phyloP scores from a whole-genome alignment of 2,797 vertebrate genomes.

The Enteromius fasciolatus region DNA sequence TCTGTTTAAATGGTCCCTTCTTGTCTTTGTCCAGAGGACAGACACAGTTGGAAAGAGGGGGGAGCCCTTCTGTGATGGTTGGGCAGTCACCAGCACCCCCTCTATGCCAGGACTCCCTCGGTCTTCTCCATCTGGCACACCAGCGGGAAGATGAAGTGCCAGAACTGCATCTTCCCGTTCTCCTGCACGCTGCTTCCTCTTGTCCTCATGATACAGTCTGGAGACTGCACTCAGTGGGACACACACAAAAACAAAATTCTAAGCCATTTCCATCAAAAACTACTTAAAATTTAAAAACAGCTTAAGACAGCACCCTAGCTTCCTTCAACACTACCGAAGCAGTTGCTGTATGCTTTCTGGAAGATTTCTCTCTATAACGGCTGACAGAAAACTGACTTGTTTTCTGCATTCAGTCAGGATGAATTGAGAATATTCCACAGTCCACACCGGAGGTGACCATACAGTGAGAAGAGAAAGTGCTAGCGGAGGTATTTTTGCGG shows the following conservation, averaged over 20 bases:
- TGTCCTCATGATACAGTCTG: constrained; percentile 52
- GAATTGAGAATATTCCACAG: constrained; percentile 31
- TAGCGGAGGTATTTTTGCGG: neutral
- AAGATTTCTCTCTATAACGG: constrained; percentile 18
- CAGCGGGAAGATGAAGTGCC: constrained; percentile 66
- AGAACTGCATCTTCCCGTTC: constrained; percentile 69
- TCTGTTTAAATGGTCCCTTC: constrained; percentile 68
- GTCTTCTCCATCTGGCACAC: constrained; percentile 72
- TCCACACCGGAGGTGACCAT: constrained; percentile 16
- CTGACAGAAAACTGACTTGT: constrained; percentile 32
- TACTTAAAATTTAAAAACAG: constrained; percentile 16
- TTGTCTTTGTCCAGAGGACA: constrained; percentile 72
- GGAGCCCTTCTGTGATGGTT: constrained; percentile 63
- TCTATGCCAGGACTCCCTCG: constrained; percentile 64
- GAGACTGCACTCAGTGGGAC: constrained; percentile 57
- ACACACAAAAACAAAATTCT: constrained; percentile 50
- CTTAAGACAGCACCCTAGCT: constrained; percentile 18
- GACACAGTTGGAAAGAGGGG: constrained; percentile 68
- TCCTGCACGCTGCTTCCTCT: constrained; percentile 62
- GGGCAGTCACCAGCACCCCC: constrained; percentile 71
- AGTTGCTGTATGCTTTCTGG: constrained; percentile 3
- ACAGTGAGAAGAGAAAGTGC: constrained; percentile 24
- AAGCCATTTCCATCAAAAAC: neutral
- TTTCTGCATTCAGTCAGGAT: constrained; percentile 22
- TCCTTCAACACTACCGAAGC: neutral